Percentiles rank a stretch among this genome's conserved stretches.
Evolutionary conservation across 2,113 vertebrate genomes (phyloP).

Genomic region (Excalfactoria chinensis): DNA sequence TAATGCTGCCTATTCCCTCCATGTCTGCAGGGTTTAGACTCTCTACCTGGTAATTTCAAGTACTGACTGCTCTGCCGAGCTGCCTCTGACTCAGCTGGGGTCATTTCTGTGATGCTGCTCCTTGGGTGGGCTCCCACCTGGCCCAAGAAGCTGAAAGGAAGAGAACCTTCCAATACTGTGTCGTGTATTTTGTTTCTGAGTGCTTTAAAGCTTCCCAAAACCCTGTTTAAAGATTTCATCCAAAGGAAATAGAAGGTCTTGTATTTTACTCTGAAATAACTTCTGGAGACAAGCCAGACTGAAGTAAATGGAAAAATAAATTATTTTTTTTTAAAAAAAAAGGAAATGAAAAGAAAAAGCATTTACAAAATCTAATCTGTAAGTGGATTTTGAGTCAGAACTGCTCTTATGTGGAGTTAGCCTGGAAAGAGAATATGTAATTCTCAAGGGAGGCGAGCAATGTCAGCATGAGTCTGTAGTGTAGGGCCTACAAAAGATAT

Average conservation of each 20-base stretch:
- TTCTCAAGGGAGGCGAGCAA: not conserved
- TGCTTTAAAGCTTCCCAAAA: not conserved
- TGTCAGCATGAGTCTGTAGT: not conserved
- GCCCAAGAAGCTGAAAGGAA: not conserved
- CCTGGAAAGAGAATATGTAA: not conserved
- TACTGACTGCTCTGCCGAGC: not conserved
- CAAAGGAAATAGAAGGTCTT: not conserved
- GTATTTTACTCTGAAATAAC: not conserved
- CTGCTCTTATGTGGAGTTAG: not conserved
- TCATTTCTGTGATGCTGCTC: not conserved
- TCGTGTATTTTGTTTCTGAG: not conserved
- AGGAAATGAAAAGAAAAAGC: not conserved
- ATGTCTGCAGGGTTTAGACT: not conserved
- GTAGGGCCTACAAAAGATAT: not conserved
- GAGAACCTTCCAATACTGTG: not conserved
- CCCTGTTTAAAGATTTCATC: not conserved
- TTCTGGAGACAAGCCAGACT: not conserved
- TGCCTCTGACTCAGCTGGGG: accelerated
- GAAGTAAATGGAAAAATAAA: not conserved
- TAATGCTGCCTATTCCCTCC: not conserved
- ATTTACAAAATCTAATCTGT: slow-evolving; percentile 1
- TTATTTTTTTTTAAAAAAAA: not conserved
- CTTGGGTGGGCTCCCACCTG: accelerated
- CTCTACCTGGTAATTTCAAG: not conserved
- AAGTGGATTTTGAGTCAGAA: not conserved